Evolutionary conservation across 2,113 vertebrate species (phyloP).

Genomic region (Anhinga anhinga): DNA sequence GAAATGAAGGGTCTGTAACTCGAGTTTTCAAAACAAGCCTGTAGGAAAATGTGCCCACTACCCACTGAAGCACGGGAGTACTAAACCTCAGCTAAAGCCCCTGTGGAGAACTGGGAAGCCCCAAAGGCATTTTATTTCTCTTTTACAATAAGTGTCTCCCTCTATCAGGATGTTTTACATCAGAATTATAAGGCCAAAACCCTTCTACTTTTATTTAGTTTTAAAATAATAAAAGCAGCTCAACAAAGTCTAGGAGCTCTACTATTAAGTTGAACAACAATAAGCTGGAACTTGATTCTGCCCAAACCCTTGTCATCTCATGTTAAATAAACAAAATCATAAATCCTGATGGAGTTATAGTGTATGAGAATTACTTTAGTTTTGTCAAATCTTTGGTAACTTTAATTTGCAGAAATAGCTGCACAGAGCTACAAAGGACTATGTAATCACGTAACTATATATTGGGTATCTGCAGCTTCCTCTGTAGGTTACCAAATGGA

Average conservation of each 20-base stretch:
- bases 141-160: not conserved
- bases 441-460: not conserved
- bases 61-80: not conserved
- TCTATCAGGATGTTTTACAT: not conserved
- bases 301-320: not conserved
- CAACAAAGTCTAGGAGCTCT: not conserved
- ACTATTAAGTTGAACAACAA: not conserved
- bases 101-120: not conserved
- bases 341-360: not conserved
- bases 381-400: not conserved
- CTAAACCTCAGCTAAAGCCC: not conserved
- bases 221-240: not conserved
- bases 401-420: not conserved
- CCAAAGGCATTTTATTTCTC: not conserved
- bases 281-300: not conserved
- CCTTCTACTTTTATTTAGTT: not conserved
- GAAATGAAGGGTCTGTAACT: not conserved
- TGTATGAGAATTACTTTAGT: not conserved
- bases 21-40: not conserved
- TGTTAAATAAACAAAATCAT: not conserved
- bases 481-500: not conserved
- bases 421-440: not conserved
- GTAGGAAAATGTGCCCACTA: not conserved
- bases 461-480: not conserved
- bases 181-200: not conserved